Percentiles rank a stretch among this genome's conserved stretches.
These are phyloP conservation scores for Nicator chloris DNA, from an alignment of 2,113 vertebrate genomes.

Conservation along the genomic window DNA sequence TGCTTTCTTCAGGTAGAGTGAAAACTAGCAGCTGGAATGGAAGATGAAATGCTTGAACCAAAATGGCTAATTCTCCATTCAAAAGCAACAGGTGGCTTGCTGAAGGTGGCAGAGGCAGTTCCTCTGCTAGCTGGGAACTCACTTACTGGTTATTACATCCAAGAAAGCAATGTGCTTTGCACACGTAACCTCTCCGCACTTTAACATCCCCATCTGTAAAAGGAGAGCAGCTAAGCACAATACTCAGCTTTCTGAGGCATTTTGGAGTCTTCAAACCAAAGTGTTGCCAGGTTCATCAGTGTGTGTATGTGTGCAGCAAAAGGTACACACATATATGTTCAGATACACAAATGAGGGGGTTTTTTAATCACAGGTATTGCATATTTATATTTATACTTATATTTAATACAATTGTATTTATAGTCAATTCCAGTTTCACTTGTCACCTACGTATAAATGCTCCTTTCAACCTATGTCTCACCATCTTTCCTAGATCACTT, in stretches of 20 bases:
- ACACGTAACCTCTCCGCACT: conserved; percentile 44
- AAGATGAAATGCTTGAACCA: neutral
- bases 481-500: neutral
- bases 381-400: neutral
- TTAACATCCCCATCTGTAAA: neutral
- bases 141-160: conserved; percentile 17
- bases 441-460: neutral
- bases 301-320: neutral
- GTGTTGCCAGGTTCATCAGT: neutral
- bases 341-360: neutral
- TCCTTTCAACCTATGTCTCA: neutral
- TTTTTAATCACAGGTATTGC: neutral
- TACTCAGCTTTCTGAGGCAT: neutral
- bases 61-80: neutral
- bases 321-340: neutral
- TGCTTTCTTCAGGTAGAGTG: neutral
- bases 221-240: neutral
- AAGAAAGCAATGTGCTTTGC: conserved; percentile 38
- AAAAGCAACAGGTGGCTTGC: conserved; percentile 41
- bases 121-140: conserved; percentile 12
- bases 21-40: neutral
- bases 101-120: conserved; percentile 27
- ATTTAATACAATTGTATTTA: neutral
- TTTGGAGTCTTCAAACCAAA: neutral
- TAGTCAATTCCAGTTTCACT: neutral